Evolutionary conservation across 2,888 invertebrate genomes (phyloP).

Genomic region (Enoplolaimus lenunculus): DNA sequence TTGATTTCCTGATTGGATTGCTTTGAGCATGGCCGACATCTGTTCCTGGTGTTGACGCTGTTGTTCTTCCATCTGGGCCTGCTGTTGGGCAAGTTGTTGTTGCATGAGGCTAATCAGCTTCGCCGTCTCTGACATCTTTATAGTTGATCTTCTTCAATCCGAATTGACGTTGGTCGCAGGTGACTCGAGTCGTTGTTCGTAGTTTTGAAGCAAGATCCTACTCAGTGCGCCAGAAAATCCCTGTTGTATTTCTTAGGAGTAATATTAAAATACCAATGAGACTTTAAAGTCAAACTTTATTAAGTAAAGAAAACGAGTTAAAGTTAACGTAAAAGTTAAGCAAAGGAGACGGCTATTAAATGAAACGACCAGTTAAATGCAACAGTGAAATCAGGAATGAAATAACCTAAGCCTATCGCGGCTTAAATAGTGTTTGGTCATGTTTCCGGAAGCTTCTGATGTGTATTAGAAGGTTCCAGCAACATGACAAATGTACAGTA

Average conservation of each 20-base stretch:
- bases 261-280: not conserved
- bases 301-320: not conserved
- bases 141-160: constrained; percentile 6
- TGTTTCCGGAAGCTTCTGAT: constrained; percentile 1
- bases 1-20: not conserved
- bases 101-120: not conserved
- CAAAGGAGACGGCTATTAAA: not conserved
- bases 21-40: not conserved
- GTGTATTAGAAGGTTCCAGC: not conserved
- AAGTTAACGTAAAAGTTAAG: not conserved
- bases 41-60: not conserved
- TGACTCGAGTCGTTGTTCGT: not conserved
- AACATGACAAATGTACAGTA: constrained; percentile 1
- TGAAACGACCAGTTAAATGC: constrained; percentile 1
- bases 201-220: constrained; percentile 3
- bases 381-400: constrained; percentile 1
- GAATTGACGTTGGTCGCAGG: too few relatives aligned
- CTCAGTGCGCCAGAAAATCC: constrained; percentile 9
- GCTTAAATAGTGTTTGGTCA: constrained; percentile 1
- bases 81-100: not conserved
- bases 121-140: constrained; percentile 9
- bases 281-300: not conserved
- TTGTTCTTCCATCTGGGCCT: not conserved
- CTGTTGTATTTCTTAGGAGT: not conserved
- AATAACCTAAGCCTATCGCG: not conserved